Evolutionary conservation across 1,140 invertebrate species (phyloP), one percentile per base, ranked within the genome.

Genomic region (Drosophila albomicans): DNA sequence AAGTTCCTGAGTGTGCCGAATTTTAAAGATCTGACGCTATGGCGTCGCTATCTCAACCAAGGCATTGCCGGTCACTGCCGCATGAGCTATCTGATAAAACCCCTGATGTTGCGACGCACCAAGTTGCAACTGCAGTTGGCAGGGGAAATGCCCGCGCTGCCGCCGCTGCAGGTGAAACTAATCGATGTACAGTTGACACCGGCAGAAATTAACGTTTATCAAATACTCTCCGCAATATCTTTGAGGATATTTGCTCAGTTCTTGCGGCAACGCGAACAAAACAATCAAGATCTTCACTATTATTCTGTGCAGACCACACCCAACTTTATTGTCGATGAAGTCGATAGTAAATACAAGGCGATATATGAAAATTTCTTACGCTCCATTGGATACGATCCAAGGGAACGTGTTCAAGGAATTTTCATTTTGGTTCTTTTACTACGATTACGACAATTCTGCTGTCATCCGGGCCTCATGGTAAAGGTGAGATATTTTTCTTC

Each of bases 381-480:
- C 1, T 78, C 75, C 1, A 66, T 82, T 15, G 80, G 75, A 4
- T 82, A 82, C 25, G 35, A 71, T 64, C 79, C 80, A 0, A n/a
- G 6, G 0, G 51, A 56, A 6, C 67, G 49, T n/a, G 51, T 82
- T 0, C 20, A 65, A 7, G 79, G 80, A 6, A 82, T 82, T 1
- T 62, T 82, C 2, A 78, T 85, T 3, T 67, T 85, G 11, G 81
- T 86, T 6, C 38, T 84, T 0, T 41, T 85, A 1, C 52, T 84
- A 28, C 77, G 81, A 2, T n/a, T 84, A 41, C 81, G 81, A 11
- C 81, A 84, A 30, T 84, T 84, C 52, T 84, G 81, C 30, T 85
- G 81, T 13, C 81, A 84, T 48, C 81, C 81, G 2, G 72, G 76
- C 10, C 51, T 82, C 0, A 73, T 79, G 72, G 13, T 79, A n/a